A percentile compares a stretch with the other conserved stretches of the same genome.
These are phyloP conservation scores for Aphodius sticticus DNA, from an alignment of 2,888 invertebrate genomes.

Conservation along the genomic window DNA sequence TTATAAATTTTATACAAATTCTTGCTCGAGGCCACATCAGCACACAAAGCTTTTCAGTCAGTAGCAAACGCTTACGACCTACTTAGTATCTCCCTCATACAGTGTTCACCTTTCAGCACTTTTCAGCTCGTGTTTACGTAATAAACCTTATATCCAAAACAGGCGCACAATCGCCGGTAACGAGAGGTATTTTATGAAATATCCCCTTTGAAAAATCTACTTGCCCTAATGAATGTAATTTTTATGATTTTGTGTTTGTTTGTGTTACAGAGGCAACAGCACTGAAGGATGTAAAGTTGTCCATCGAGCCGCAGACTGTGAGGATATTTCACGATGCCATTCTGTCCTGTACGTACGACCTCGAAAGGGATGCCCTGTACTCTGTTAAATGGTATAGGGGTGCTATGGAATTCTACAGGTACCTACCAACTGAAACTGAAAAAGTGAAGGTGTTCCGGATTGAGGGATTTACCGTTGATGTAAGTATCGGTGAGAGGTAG, in stretches of 20 bases:
- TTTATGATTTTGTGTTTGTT: slow-evolving; percentile 26
- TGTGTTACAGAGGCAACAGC: slow-evolving; percentile 66
- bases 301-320: slow-evolving; percentile 75
- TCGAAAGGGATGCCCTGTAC: slow-evolving; percentile 79
- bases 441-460: slow-evolving; percentile 77
- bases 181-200: neutral
- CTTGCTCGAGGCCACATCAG: too few species aligned
- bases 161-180: slow-evolving; percentile 7
- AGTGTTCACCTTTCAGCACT: neutral
- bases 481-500: slow-evolving; percentile 65
- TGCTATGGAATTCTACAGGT: slow-evolving; percentile 83
- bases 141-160: neutral
- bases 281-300: slow-evolving; percentile 74
- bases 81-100: neutral
- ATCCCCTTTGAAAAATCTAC: neutral
- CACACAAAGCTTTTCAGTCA: too few species aligned
- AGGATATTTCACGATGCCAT: slow-evolving; percentile 73
- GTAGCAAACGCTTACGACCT: neutral
- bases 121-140: neutral
- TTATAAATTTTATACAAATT: neutral
- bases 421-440: slow-evolving; percentile 78
- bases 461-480: slow-evolving; percentile 81
- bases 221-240: slow-evolving; percentile 17
- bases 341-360: slow-evolving; percentile 78
- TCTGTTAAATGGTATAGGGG: slow-evolving; percentile 90